phyloP scores from a whole-genome alignment of 1,140 invertebrate species.

The Dreissena polymorpha region DNA sequence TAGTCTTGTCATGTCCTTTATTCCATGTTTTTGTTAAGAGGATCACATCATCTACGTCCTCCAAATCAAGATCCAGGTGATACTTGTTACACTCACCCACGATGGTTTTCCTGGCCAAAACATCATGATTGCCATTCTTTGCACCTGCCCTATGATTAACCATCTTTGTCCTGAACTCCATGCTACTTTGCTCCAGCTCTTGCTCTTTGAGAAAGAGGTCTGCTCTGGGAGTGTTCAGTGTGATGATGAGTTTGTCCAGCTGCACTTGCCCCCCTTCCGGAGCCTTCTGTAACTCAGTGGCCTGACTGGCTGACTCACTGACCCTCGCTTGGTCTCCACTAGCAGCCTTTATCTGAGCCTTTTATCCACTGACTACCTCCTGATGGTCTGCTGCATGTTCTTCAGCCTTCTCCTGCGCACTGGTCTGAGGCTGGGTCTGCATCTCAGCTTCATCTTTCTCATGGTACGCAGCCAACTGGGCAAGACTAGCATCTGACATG shows the following conservation, averaged over 20 bases:
- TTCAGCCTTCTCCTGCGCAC: slow-evolving; percentile 60
- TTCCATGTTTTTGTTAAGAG: too few relatives aligned
- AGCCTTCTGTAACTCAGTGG: slow-evolving; percentile 57
- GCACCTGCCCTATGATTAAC: neutral
- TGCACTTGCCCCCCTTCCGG: slow-evolving; percentile 55
- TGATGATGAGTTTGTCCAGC: slow-evolving; percentile 35
- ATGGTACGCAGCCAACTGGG: slow-evolving; percentile 55
- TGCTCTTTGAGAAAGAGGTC: slow-evolving; percentile 42
- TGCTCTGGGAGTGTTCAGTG: slow-evolving; percentile 29
- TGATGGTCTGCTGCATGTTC: slow-evolving; percentile 61
- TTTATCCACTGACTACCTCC: slow-evolving; percentile 60
- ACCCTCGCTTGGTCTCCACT: slow-evolving; percentile 62
- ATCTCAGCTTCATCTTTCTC: slow-evolving; percentile 46
- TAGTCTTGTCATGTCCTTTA: too few relatives aligned
- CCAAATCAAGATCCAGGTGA: too few relatives aligned
- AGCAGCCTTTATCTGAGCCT: slow-evolving; percentile 51
- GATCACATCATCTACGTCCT: too few relatives aligned
- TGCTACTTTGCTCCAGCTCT: slow-evolving; percentile 37
- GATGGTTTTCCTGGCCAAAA: too few relatives aligned
- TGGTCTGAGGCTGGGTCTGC: slow-evolving; percentile 42
- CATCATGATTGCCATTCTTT: too few relatives aligned
- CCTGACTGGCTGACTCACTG: slow-evolving; percentile 64
- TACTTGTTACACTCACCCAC: too few relatives aligned
- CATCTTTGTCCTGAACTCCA: slow-evolving; percentile 44
- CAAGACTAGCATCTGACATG: slow-evolving; percentile 1